Base-by-base conservation (phyloP, 2,888 invertebrate genomes). In the Pachycephus smyrnensis region DNA sequence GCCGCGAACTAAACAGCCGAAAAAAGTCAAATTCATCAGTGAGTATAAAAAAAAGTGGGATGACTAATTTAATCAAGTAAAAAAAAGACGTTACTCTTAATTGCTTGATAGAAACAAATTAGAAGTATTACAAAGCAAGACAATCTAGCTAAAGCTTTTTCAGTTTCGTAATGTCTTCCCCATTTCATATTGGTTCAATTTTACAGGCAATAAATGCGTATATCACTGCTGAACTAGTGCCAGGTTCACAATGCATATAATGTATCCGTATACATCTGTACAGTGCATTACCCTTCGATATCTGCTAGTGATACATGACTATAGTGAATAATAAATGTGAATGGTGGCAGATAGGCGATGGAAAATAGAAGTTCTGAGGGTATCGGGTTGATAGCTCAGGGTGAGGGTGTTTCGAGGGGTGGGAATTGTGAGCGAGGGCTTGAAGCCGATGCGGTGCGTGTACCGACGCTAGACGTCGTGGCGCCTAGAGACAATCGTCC, bases 1-100 rank as follows among this genome's bases (percentile, higher is more conserved):
- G 92, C 95, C 94, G 83, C 93, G 96, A 91, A 96, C 96, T 88
- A 96, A 96, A 93, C 97, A 97, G 92, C 97, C 97, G 83, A 97
- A 96, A 94, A 96, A 96, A 94, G 96, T 97, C 83, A 96, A 97
- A 93, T 97, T 97, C 91, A 96, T 97, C 93, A 96, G 97, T 97
- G 94, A 97, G 97, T 97, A 93, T 83, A 12, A 55, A 55, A 23
- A 40, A 40, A 23, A 9, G 23, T 55, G 55, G 23, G 55, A 23
- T 1, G 9, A 23, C 15, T 55, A 55, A 55, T 23, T 23, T 23
- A 23, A 55, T 23, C 4, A 40, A 40, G 12, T 15, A 55, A 40
- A 23, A 15, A 9, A 23, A 2, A 55, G 55, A 55, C 55, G 55
- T 55, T 23, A 55, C 23, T 23, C 6, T 55, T 23, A 23, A 23